These are phyloP conservation scores for Lampris megalopsis DNA, from an alignment of 2,113 vertebrate species.

Conservation along the genomic window DNA sequence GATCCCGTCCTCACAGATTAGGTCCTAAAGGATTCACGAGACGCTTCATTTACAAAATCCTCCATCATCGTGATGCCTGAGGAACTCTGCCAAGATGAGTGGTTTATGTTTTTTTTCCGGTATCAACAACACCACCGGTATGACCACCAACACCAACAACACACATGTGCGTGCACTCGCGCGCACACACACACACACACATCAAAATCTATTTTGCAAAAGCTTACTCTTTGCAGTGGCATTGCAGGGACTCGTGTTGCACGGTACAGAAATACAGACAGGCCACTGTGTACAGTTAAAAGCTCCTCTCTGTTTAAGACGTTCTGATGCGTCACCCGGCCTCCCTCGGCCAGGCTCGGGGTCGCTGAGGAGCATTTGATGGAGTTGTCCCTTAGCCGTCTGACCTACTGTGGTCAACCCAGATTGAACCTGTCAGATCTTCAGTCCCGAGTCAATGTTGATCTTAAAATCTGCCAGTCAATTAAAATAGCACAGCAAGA, in stretches of 20 bases:
- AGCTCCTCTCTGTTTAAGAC: background rate
- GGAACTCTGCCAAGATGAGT: conserved; percentile 39
- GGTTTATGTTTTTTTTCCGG: conserved; percentile 30
- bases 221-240: background rate
- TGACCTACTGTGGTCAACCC: conserved; percentile 27
- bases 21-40: background rate
- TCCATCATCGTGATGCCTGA: conserved; percentile 44
- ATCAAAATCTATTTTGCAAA: background rate
- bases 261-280: no score
- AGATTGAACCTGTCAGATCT: conserved; percentile 47
- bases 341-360: conserved; percentile 29
- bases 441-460: conserved; percentile 56
- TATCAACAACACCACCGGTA: background rate
- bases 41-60: conserved; percentile 26
- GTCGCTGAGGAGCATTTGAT: conserved; percentile 35
- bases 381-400: conserved; percentile 31
- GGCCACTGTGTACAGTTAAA: no score
- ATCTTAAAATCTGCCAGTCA: conserved; percentile 52
- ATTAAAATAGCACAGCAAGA: conserved; percentile 50
- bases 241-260: no score
- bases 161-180: background rate
- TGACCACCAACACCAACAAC: conserved; percentile 10
- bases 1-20: no score
- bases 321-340: conserved; percentile 26
- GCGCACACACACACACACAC: conserved; percentile 12